phyloP scores from a whole-genome alignment of 53 echinoderm and acorn worm species.

The Apostichopus leukothele region DNA sequence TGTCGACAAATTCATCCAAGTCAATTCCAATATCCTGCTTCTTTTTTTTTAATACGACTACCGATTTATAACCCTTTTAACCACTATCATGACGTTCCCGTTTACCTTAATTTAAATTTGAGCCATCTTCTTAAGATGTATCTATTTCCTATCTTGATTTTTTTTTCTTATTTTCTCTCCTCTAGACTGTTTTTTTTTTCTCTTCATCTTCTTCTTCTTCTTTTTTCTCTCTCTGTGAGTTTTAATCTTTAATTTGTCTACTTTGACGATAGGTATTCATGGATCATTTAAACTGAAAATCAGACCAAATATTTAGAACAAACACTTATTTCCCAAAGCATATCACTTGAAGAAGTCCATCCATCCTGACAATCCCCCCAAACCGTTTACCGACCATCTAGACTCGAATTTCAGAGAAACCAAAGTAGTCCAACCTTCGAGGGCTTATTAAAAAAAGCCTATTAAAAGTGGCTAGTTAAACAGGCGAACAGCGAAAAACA shows the following conservation, averaged over 20 bases:
- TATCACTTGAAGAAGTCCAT: slow-evolving; percentile 4
- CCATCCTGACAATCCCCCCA: slow-evolving; percentile 4
- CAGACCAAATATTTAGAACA: slow-evolving; percentile 45
- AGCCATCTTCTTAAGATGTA: background rate
- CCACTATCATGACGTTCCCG: background rate
- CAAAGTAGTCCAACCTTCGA: slow-evolving; percentile 29
- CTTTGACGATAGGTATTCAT: slow-evolving; percentile 25
- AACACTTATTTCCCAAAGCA: slow-evolving; percentile 44
- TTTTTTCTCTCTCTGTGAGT: background rate
- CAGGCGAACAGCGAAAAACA: slow-evolving; percentile 16
- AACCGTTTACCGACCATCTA: slow-evolving; percentile 35
- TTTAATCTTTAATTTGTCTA: slow-evolving; percentile 9
- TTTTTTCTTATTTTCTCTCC: background rate
- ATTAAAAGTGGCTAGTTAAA: slow-evolving; percentile 46
- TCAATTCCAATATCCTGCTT: no score
- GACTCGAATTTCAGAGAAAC: slow-evolving; percentile 4
- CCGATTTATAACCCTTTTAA: background rate
- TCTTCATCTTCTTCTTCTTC: background rate
- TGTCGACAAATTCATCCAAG: no score
- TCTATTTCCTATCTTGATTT: background rate
- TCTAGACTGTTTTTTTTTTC: background rate
- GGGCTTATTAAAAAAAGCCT: slow-evolving; percentile 42
- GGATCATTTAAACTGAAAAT: slow-evolving; percentile 42
- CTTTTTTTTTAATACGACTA: no score
- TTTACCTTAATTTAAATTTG: background rate